A percentile compares a stretch with the other conserved stretches of the same genome.
Evolutionary conservation across 2,113 vertebrate genomes (phyloP).

Genomic region (Mionectes macconnelli): DNA sequence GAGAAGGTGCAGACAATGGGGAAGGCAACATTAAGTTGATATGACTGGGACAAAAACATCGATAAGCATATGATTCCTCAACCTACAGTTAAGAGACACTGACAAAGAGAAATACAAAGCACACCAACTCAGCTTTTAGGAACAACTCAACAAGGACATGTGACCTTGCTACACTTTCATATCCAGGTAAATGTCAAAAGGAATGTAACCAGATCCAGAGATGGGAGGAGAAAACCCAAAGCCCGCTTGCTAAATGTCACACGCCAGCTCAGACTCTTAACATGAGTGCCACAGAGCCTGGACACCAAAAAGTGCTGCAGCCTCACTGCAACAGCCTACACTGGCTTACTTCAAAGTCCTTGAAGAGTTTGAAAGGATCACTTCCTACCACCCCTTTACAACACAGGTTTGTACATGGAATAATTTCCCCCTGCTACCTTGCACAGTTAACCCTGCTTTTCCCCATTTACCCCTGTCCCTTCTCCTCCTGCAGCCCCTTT

Average conservation of each 20-base stretch:
- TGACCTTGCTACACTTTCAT: neutral
- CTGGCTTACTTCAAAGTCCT: neutral
- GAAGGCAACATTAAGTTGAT: neutral
- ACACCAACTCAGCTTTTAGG: neutral
- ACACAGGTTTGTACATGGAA: neutral
- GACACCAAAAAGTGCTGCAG: neutral
- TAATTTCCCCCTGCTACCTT: neutral
- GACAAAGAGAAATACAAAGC: neutral
- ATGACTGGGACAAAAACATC: neutral
- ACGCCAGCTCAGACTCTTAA: neutral
- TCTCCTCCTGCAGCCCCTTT: neutral
- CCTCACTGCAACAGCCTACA: neutral
- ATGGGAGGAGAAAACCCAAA: neutral
- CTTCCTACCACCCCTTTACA: neutral
- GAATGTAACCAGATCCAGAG: conserved; percentile 42
- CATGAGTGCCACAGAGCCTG: neutral
- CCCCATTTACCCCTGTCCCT: accelerated
- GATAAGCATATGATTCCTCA: neutral
- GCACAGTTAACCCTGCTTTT: neutral
- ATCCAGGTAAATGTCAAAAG: conserved; percentile 50
- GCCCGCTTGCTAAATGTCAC: conserved; percentile 40
- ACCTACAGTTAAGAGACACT: neutral
- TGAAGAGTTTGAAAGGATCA: neutral
- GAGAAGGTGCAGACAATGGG: neutral
- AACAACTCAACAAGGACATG: neutral